phyloP scores from a whole-genome alignment of 2,888 invertebrate species.

The Lasioglossum lativentre region DNA sequence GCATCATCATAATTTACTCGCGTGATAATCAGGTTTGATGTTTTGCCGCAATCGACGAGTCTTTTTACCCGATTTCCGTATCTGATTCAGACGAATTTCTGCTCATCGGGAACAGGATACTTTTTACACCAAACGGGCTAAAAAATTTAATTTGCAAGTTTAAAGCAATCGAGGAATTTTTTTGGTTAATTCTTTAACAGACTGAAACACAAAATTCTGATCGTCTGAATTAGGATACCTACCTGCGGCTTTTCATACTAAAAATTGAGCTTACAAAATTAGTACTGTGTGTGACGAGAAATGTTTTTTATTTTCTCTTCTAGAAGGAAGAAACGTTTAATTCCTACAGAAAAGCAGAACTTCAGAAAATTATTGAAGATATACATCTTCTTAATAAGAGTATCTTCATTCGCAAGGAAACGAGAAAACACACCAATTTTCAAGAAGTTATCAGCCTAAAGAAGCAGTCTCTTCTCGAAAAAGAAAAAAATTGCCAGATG shows the following conservation, averaged over 20 bases:
- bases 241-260: no score
- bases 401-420: neutral
- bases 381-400: no score
- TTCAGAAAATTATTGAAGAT: no score
- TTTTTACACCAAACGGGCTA: neutral
- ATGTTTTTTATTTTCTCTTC: neutral
- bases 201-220: no score
- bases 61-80: neutral
- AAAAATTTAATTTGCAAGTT: neutral
- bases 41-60: neutral
- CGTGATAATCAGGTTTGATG: slow-evolving; percentile 20
- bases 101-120: neutral
- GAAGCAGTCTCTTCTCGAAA: neutral
- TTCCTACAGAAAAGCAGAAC: no score
- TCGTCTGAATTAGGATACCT: no score
- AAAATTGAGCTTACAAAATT: neutral
- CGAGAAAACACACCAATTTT: neutral
- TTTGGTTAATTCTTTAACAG: no score
- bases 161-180: neutral
- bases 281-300: neutral
- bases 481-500: neutral
- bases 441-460: neutral
- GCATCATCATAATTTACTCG: slow-evolving; percentile 22
- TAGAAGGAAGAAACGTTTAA: neutral
- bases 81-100: neutral